Conservation (phyloP, 2,797 vertebrate genomes). For the Gila robusta region DNA sequence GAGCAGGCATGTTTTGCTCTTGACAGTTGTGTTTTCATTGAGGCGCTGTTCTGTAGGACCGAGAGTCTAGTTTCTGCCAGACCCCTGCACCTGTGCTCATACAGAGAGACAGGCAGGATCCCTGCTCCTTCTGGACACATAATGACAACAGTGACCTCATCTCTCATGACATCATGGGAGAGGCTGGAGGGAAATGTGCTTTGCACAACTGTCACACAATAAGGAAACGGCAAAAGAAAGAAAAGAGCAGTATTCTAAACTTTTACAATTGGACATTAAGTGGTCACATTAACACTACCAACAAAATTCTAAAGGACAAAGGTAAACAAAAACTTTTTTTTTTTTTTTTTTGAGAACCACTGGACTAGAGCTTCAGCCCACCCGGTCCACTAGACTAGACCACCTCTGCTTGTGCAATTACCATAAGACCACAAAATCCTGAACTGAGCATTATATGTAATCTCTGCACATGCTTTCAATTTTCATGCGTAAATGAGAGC, state of each 20-base stretch:
- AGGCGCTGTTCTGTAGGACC: neutral
- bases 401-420: conserved; percentile 9
- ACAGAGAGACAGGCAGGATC: conserved; percentile 41
- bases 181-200: conserved; percentile 12
- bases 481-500: conserved; percentile 34
- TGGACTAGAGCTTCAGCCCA: neutral
- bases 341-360: neutral
- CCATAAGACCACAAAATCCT: conserved; percentile 14
- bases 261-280: neutral
- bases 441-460: neutral
- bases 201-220: conserved; percentile 49
- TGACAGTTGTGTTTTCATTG: conserved; percentile 31
- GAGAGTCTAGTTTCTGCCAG: conserved; percentile 8
- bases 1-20: conserved; percentile 33
- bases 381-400: conserved; percentile 1
- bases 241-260: neutral
- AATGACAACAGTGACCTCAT: conserved; percentile 62
- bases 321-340: neutral
- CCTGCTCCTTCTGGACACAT: conserved; percentile 37
- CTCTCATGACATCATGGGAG: conserved; percentile 61
- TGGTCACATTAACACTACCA: neutral
- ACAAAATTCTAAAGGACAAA: neutral
- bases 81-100: conserved; percentile 42
- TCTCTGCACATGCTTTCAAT: conserved; percentile 31
- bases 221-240: conserved; percentile 25